Percentiles rank a stretch among this genome's conserved stretches.
phyloP scores from a whole-genome alignment of 2,797 vertebrate species.

The Sarcoramphus papa region DNA sequence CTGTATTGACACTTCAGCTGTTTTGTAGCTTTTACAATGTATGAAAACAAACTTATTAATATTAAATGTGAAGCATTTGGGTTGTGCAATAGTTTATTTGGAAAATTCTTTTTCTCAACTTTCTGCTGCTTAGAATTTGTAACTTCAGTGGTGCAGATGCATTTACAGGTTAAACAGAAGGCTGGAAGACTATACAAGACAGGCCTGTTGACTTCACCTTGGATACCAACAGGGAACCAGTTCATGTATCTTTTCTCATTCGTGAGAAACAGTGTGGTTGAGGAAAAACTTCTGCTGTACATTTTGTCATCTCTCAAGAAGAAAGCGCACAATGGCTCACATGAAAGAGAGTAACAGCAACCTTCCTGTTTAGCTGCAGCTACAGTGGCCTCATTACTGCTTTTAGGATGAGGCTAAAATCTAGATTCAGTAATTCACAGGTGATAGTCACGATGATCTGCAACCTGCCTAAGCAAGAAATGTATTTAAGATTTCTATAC shows the following conservation, averaged over 20 bases:
- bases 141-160: neutral
- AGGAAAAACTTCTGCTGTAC: fast-evolving
- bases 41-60: neutral
- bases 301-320: neutral
- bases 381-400: neutral
- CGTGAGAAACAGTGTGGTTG: neutral
- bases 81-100: neutral
- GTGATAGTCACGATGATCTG: neutral
- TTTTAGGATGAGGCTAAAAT: neutral
- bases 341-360: neutral
- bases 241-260: neutral
- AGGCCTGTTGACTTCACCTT: neutral
- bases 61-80: neutral
- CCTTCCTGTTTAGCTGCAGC: neutral
- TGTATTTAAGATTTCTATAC: neutral
- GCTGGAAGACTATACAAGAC: neutral
- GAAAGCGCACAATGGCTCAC: neutral
- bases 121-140: neutral
- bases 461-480: neutral
- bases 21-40: neutral
- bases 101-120: neutral
- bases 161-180: neutral
- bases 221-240: neutral
- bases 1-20: neutral
- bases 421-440: neutral